Evolutionary conservation across 2,888 invertebrate genomes (phyloP).

Genomic region (Cylloceria caligata): DNA sequence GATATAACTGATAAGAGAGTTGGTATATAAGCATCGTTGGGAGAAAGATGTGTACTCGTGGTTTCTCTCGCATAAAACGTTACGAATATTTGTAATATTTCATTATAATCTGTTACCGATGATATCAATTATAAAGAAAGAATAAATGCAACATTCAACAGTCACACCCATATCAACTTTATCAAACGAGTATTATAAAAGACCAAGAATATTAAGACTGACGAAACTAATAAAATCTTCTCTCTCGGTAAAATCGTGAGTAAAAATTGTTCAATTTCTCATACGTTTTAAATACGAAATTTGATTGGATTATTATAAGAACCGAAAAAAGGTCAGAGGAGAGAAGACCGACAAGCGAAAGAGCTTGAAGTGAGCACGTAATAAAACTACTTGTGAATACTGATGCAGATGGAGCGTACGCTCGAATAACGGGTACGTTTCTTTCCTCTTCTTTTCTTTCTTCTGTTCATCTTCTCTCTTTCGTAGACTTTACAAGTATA

Average conservation of each 20-base stretch:
- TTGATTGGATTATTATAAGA: background rate
- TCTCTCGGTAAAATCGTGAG: too few relatives aligned
- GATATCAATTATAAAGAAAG: background rate
- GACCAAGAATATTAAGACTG: too few relatives aligned
- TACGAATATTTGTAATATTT: background rate
- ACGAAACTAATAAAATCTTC: too few relatives aligned
- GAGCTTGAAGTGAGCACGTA: background rate
- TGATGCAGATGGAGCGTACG: conserved; percentile 4
- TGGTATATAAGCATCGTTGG: background rate
- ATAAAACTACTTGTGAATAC: background rate
- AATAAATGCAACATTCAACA: background rate
- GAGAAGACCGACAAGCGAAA: background rate
- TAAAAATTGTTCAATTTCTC: background rate
- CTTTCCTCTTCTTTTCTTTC: background rate
- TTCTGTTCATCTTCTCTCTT: background rate
- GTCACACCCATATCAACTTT: too few relatives aligned
- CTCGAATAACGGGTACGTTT: conserved; percentile 16
- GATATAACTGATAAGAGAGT: background rate
- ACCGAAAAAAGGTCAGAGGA: background rate
- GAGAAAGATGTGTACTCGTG: background rate
- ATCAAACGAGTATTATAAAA: too few relatives aligned
- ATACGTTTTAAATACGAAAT: background rate
- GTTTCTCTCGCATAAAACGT: background rate
- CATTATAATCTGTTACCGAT: background rate
- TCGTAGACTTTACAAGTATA: background rate